A percentile compares a stretch with the other conserved stretches of the same genome.
These are phyloP conservation scores for Rafetus swinhoei DNA, from an alignment of 2,113 vertebrate species.

Conservation along the genomic window DNA sequence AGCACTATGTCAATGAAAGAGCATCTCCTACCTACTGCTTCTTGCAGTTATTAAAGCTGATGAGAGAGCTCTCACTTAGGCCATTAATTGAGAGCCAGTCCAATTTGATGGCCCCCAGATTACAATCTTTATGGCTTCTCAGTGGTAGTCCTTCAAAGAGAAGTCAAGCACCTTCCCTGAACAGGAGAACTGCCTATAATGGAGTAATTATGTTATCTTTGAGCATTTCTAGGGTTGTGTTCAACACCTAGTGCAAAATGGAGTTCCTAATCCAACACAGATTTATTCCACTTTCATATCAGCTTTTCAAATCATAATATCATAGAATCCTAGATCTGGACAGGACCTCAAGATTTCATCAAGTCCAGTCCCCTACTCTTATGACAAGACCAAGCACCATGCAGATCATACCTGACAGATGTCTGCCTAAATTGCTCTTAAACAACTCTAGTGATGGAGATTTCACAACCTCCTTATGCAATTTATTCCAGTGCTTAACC, in stretches of 20 bases:
- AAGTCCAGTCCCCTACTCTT: no score
- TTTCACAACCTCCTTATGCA: no score
- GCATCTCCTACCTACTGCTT: not conserved
- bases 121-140: not conserved
- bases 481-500: no score
- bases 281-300: not conserved
- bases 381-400: no score
- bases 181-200: not conserved
- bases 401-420: no score
- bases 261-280: not conserved
- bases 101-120: not conserved
- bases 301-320: no score
- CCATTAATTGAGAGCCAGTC: not conserved
- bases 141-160: not conserved
- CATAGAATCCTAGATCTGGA: no score
- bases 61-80: not conserved
- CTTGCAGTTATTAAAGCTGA: not conserved
- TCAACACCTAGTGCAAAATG: not conserved
- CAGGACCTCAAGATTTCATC: no score
- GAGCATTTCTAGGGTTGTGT: not conserved
- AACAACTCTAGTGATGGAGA: no score
- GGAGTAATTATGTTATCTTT: not conserved
- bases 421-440: no score
- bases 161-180: not conserved
- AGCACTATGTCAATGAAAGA: not conserved